Percentiles rank a stretch among this genome's conserved stretches.
Conservation (phyloP, 2,113 vertebrate species). For the Melospiza melodia region DNA sequence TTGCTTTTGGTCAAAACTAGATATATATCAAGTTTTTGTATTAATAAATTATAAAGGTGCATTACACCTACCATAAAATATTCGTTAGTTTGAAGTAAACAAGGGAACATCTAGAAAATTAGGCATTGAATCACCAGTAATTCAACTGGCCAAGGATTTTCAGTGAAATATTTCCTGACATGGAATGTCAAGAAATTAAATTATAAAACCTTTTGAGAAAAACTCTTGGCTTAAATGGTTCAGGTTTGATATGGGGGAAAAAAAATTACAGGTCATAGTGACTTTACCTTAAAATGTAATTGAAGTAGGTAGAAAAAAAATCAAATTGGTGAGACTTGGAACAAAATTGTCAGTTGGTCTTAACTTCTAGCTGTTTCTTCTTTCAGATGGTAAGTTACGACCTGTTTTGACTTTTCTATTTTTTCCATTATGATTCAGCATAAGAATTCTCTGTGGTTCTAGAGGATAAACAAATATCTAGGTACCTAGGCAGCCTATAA, state of each 20-base stretch:
- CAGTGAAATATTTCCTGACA: neutral
- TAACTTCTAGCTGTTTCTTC: neutral
- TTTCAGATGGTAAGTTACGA: neutral
- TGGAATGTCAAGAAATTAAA: neutral
- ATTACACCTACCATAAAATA: neutral
- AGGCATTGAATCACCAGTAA: neutral
- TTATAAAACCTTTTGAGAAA: neutral
- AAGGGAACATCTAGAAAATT: neutral
- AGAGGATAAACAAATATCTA: neutral
- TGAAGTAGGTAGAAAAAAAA: neutral
- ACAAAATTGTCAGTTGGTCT: neutral
- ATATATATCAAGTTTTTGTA: neutral
- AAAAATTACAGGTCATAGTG: neutral
- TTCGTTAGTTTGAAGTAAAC: neutral
- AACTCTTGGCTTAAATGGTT: neutral
- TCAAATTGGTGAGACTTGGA: neutral
- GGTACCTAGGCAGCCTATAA: neutral
- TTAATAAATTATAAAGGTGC: neutral
- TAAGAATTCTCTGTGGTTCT: neutral
- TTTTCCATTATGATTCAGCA: neutral
- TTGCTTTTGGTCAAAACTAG: neutral
- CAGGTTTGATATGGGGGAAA: neutral
- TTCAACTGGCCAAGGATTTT: neutral
- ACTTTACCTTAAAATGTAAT: neutral
- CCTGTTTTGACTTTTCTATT: neutral